Evolutionary conservation across 2,113 vertebrate species (phyloP), one percentile per base, ranked within the genome.

Genomic region (Falcunculus frontatus): DNA sequence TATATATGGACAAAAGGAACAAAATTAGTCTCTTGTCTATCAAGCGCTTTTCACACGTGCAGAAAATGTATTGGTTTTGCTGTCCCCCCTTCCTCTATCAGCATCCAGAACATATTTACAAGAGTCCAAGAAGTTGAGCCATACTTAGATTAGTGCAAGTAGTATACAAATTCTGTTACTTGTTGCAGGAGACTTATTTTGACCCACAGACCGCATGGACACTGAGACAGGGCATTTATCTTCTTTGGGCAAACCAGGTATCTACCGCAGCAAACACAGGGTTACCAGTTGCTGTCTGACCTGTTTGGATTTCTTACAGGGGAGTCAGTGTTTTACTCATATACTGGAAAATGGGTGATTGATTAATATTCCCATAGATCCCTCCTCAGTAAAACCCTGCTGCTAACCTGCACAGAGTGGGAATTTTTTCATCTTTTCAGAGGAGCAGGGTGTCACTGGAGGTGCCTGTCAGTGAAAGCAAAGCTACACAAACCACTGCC

Each of bases 1-100:
- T 11, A 44, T 1, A 32, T 20, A 21, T 0, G 30, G 20, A 17
- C 16, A 74, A 81, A 65, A 84, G 13, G 59, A 82, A 67, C 7
- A 50, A 39, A 89, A 65, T 26, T 26, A 0, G 3, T 21, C 32
- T 70, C 35, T 44, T 47, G 26, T 26, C 13, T 23, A n/a, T 29
- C 0, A 0, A 29, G 26, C 7, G 12, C 37, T 70, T 72, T 72
- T 47, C 57, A 32, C 10, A 35, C 5, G 7, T 5, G 29, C 50
- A 62, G 50, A 76, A 80, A 64, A 44, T 1, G 2, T 17, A 44
- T 25, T n/a, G 8, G 2, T 89, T 69, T 84, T 84, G 11, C 17
- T n/a, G 33, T 33, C 39, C 13, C 4, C 3, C 12, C 7, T 13
- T 29, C 10, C 15, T 13, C 42, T 17, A 6, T 9, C 6, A 4